Evolutionary conservation across 1,140 invertebrate species (phyloP).

Genomic region (Apis florea): DNA sequence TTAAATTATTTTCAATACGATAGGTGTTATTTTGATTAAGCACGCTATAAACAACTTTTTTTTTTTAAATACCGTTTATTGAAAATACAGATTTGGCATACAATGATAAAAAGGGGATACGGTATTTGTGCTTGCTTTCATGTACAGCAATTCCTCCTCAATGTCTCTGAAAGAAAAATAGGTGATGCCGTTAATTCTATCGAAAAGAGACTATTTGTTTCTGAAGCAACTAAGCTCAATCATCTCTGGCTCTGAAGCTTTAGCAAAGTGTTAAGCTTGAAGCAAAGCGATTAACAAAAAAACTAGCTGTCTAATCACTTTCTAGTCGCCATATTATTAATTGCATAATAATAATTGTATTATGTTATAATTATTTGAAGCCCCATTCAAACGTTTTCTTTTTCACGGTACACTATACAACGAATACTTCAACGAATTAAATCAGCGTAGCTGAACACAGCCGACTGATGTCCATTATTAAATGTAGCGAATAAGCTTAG

Average conservation of each 20-base stretch:
- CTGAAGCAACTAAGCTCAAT: conserved; percentile 38
- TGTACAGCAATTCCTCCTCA: conserved; percentile 39
- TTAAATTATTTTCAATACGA: not conserved
- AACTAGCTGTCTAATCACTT: conserved; percentile 16
- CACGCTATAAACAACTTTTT: too few relatives aligned
- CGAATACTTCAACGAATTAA: conserved; percentile 3
- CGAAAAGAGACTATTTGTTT: conserved; percentile 36
- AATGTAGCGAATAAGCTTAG: conserved; percentile 67
- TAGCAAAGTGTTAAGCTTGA: conserved; percentile 54
- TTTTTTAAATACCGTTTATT: conserved; percentile 68
- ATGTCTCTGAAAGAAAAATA: conserved; percentile 70
- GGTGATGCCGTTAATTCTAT: conserved; percentile 46
- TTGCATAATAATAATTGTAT: conserved; percentile 39
- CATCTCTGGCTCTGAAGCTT: conserved; percentile 38
- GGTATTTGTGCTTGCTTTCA: conserved; percentile 38
- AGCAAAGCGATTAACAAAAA: conserved; percentile 60
- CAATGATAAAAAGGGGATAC: conserved; percentile 61
- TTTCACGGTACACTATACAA: conserved; percentile 23
- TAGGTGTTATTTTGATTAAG: not conserved
- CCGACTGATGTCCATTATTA: conserved; percentile 32
- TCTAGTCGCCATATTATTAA: conserved; percentile 40
- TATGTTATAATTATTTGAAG: not conserved
- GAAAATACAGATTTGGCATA: conserved; percentile 71
- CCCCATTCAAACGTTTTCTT: conserved; percentile 17
- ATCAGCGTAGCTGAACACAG: conserved; percentile 23